Conservation (phyloP, 1,140 invertebrate genomes). For the Paraescarpia echinospica region DNA sequence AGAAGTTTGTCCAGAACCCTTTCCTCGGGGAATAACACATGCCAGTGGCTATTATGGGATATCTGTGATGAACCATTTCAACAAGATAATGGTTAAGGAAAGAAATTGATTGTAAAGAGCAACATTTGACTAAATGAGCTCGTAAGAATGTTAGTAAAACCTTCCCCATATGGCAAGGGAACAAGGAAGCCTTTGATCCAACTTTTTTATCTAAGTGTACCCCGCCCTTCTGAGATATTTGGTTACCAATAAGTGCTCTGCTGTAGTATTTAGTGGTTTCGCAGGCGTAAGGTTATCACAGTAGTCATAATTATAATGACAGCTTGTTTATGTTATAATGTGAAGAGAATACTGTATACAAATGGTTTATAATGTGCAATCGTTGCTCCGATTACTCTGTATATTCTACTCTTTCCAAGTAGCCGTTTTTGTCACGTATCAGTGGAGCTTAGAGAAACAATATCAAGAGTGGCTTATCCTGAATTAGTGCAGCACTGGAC, state of each 20-base stretch:
- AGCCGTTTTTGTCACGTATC: not conserved
- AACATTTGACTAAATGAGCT: too few species aligned
- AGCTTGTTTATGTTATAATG: not conserved
- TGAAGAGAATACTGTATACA: not conserved
- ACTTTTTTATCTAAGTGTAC: too few species aligned
- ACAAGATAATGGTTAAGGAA: too few species aligned
- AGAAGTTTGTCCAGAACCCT: too few species aligned
- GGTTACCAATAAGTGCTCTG: not conserved
- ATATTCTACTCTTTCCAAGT: not conserved
- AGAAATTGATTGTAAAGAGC: too few species aligned
- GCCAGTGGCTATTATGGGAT: too few species aligned
- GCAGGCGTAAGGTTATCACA: not conserved
- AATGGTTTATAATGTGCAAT: not conserved
- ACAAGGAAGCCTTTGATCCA: too few species aligned
- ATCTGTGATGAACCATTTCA: too few species aligned
- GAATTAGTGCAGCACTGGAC: not conserved
- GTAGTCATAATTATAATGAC: not conserved
- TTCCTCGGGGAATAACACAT: too few species aligned
- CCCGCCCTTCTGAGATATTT: too few species aligned
- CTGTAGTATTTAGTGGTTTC: not conserved
- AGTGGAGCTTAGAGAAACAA: not conserved
- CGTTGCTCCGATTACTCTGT: not conserved
- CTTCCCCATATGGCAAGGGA: too few species aligned
- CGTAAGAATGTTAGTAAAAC: too few species aligned
- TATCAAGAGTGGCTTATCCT: slow-evolving; percentile 5